phyloP scores from a whole-genome alignment of 2,888 invertebrate genomes.

The Epirrita christyi region DNA sequence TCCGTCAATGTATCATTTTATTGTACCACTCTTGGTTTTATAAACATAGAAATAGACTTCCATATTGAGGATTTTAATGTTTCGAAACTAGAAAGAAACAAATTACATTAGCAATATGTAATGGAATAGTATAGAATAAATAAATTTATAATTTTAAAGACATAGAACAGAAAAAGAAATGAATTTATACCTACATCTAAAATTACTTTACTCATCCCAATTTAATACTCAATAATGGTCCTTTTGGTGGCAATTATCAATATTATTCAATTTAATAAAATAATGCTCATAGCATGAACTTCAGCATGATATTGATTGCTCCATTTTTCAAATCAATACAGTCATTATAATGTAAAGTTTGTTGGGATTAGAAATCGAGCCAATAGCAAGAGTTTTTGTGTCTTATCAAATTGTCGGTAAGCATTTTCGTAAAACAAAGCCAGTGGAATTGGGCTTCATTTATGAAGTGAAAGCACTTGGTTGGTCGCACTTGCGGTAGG shows the following conservation, averaged over 20 bases:
- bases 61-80: slow-evolving; percentile 45
- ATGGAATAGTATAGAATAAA: slow-evolving; percentile 5
- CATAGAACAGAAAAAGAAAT: slow-evolving; percentile 44
- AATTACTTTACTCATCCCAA: slow-evolving; percentile 39
- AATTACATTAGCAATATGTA: slow-evolving; percentile 41
- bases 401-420: too few relatives aligned
- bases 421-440: too few relatives aligned
- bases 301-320: too few relatives aligned
- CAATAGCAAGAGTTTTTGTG: too few relatives aligned
- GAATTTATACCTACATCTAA: slow-evolving; percentile 35
- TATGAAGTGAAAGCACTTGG: too few relatives aligned
- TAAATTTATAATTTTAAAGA: slow-evolving; percentile 2
- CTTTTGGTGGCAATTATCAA: slow-evolving; percentile 12
- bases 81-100: slow-evolving; percentile 61
- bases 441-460: too few relatives aligned
- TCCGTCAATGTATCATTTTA: slow-evolving; percentile 59
- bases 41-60: slow-evolving; percentile 41
- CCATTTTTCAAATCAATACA: too few relatives aligned
- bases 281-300: slow-evolving; percentile 59
- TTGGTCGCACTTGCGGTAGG: too few relatives aligned
- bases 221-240: slow-evolving; percentile 9
- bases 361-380: too few relatives aligned
- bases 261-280: slow-evolving; percentile 30
- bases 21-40: slow-evolving; percentile 75
- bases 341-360: too few relatives aligned